Base-by-base conservation (phyloP, 2,797 vertebrate species). In the Yasuhikotakia modesta region DNA sequence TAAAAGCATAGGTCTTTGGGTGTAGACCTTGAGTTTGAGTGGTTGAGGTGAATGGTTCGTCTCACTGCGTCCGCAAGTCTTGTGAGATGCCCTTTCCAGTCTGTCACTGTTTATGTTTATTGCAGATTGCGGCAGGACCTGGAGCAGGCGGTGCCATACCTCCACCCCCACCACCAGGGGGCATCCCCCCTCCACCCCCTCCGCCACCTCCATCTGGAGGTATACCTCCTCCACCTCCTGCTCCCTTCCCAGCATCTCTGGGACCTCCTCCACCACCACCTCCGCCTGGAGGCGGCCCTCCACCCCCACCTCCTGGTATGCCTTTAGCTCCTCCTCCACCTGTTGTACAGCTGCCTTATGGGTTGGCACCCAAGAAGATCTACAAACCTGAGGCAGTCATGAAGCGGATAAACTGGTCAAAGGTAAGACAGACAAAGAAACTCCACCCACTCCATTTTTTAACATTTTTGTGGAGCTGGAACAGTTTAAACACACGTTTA, bases 341-440 rank as follows among this genome's bases (percentile, higher is more conserved):
- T 45, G 88, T 90, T 6, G 19, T 92, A 61, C 94, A 93, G 75
- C 87, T 97, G 83, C 97, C 97, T 72, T 96, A 96, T 27, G 97
- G 97, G 79, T 94, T 99, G 89, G 90, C 95, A 83, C 88, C 93
- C 79, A 99, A 99, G 89, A 99, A 96, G 84, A 82, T 85, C 39
- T 99, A 97, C 82, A 95, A 93, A 53, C 94, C 95, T 45, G 97
- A 98, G 57, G 88, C 92, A 0, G 70, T 94, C 13, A 98, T 99
- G 96, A 98, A 97, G 91, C 94, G 96, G 86, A 94, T 98, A 85
- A 99, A 99, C 85, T 99, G 97, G 97, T 94, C 92, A 13, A 99
- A 99, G 97, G 97, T 99, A 95, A 1, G 80, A 2, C 7, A 30
- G 17, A 27, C 32, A 21, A 70, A 65, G 39, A 27, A 52, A 45